These are phyloP conservation scores for Adelosebastes latens DNA, from an alignment of 2,797 vertebrate species.

Conservation along the genomic window DNA sequence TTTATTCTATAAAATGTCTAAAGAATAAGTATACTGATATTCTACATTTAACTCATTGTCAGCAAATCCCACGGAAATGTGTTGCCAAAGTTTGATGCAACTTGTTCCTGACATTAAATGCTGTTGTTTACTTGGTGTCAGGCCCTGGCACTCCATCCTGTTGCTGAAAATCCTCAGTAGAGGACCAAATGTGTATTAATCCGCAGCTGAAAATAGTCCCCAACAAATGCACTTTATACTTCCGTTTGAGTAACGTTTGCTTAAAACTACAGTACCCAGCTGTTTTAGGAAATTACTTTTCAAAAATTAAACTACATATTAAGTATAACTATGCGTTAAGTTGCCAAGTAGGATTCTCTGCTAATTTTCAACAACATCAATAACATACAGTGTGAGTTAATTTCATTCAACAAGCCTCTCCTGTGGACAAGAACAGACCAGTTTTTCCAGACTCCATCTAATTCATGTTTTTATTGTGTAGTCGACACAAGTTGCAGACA, in stretches of 20 bases:
- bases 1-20: neutral
- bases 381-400: neutral
- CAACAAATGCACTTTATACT: neutral
- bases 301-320: neutral
- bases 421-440: slow-evolving; percentile 15
- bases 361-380: neutral
- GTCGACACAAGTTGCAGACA: slow-evolving; percentile 73
- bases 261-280: too few species aligned
- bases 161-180: neutral
- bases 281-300: neutral
- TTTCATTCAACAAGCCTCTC: neutral
- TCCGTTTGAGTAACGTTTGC: neutral
- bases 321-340: neutral
- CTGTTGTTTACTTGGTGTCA: neutral
- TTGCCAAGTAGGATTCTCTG: neutral
- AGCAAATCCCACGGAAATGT: neutral
- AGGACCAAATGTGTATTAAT: neutral
- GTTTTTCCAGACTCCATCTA: slow-evolving; percentile 57
- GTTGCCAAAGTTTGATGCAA: neutral
- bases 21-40: neutral
- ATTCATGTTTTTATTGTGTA: slow-evolving; percentile 83
- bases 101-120: neutral
- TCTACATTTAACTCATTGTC: neutral
- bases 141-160: neutral
- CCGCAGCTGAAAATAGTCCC: neutral